Evolutionary conservation across 2,888 invertebrate species (phyloP), one percentile per base, ranked within the genome.

Genomic region (Tipula unca): DNA sequence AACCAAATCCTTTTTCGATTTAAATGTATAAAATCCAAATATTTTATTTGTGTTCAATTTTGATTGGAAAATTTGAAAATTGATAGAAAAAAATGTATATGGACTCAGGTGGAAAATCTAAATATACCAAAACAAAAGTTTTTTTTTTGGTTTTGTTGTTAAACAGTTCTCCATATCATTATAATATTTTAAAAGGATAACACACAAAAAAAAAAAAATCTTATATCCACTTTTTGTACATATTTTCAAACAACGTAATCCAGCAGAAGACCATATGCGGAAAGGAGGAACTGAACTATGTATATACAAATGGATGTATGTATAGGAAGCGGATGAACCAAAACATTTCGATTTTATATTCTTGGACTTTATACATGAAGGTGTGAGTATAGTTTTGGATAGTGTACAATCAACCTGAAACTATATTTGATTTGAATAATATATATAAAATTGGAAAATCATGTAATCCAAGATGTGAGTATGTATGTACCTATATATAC

Each of bases 1-100:
- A 69, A 69, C 69, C 69, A 69, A 69, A 69, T 69, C 69, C 69
- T 69, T 69, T 69, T 69, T 69, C 69, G 69, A 69, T 69, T 69
- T 69, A 69, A 69, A 69, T 69, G n/a, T n/a, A 69, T 25, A 69
- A 54, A 54, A 54, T 3, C 17, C 48, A 17, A 69, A 69, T 69
- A 69, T 69, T 69, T 69, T 69, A 25, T 69, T 69, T 69, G 48
- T 54, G 69, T 69, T 69, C 69, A 69, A 69, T 69, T 69, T 69
- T 69, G 69, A 69, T 69, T 69, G 69, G 69, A 69, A 69, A 48
- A 69, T 69, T 25, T 69, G 25, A 69, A 69, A 69, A 69, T 69
- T 69, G 69, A 69, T 69, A 20, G 20, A 69, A 25, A 25, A 20
- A 48, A 54, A 54, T n/a, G 32, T 32, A 69, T 69, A 69, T 69